A percentile compares a stretch with the other conserved stretches of the same genome.
phyloP scores from a whole-genome alignment of 2,888 invertebrate genomes.

The Torymus tubicola region DNA sequence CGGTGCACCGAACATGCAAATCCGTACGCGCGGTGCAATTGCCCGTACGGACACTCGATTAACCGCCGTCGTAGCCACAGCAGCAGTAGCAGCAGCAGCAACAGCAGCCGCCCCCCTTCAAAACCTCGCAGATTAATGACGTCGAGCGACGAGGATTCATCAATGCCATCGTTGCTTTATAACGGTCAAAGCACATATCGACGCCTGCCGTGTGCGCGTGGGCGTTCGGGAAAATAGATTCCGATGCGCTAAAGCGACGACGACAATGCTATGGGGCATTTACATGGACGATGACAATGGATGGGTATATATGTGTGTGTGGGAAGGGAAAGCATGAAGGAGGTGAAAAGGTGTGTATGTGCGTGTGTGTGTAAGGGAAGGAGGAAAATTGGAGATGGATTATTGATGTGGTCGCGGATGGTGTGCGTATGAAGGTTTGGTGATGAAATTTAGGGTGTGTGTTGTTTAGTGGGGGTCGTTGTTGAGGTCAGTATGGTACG shows the following conservation, averaged over 20 bases:
- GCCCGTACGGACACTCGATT: not conserved
- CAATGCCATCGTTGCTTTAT: constrained; percentile 28
- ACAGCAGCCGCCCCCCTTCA: not conserved
- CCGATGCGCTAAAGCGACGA: not conserved
- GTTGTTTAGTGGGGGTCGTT: too few relatives aligned
- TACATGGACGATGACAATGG: constrained; percentile 29
- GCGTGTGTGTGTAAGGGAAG: too few relatives aligned
- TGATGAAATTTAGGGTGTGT: too few relatives aligned
- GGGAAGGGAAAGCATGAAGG: not conserved
- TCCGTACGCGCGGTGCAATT: not conserved
- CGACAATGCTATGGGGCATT: constrained; percentile 20
- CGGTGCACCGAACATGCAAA: constrained; percentile 13
- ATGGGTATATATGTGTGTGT: not conserved
- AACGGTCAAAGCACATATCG: constrained; percentile 3
- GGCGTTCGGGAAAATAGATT: too few relatives aligned
- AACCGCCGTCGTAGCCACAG: not conserved
- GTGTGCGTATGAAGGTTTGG: too few relatives aligned
- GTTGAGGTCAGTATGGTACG: too few relatives aligned
- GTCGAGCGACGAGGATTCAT: constrained; percentile 37
- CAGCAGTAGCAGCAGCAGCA: too few relatives aligned
- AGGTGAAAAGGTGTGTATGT: not conserved
- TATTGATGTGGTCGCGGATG: too few relatives aligned
- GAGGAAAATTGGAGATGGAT: too few relatives aligned
- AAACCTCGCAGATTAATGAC: constrained; percentile 36
- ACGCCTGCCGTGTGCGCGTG: too few relatives aligned